Base-by-base conservation (phyloP, 2,113 vertebrate genomes). In the Podarcis muralis region DNA sequence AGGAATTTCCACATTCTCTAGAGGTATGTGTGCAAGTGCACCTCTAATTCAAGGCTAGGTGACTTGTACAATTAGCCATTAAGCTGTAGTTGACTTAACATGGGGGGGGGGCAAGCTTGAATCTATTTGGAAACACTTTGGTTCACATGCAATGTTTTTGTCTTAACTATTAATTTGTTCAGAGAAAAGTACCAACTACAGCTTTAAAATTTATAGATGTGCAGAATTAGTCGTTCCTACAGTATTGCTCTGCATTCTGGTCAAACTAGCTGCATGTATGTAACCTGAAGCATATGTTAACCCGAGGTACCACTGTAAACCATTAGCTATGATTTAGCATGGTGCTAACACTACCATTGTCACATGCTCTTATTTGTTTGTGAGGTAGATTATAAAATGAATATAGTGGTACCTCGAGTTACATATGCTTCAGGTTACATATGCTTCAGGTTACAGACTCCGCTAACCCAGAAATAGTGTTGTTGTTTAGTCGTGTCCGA, bases 1-100 rank as follows among this genome's bases (percentile, higher is more conserved):
- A 90, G 93, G 93, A 95, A 84, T 79, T 93, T 95, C 94, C 92
- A 93, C 94, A 92, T 96, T 95, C 93, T 92, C 91, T 93, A 90
- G 91, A 94, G 92, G 92, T 96, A 94, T 81, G 92, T 90, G 74
- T 84, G 27, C 85, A 25, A 85, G 77, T 93, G 65, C 83, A 43
- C 66, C 84, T 94, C 20, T 93, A 43, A 2, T 74, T 91, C 82
- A 87, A 74, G 91, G 1, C 85, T 92, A 0, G 77, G 13, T 91
- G 81, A 32, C 88, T 1, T 91, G 57, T 87, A 9, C 81, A 87
- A 62, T 0, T 84, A 84, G 84, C 40, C 37, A 37, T 37, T 69
- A 86, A 69, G 16, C 30, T 84, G 12, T 35, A 25, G 69, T 35
- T 85, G 53, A 27, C 27, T 76, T 78, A 66, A 78, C 1, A 3